phyloP scores from a whole-genome alignment of 2,888 invertebrate genomes.

The Harmothoe impar region DNA sequence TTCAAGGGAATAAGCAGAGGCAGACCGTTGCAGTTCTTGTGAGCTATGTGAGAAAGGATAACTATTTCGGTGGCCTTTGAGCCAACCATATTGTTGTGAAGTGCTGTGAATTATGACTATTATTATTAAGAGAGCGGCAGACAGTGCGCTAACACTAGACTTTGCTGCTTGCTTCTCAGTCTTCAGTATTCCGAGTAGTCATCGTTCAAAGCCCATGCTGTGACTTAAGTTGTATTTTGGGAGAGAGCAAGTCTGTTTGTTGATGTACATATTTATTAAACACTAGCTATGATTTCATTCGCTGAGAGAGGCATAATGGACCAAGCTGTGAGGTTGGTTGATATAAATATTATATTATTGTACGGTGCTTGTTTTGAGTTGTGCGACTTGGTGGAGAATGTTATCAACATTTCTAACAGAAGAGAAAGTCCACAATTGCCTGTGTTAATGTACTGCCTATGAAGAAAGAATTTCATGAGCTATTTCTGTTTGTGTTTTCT shows the following conservation, averaged over 20 bases:
- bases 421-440: neutral
- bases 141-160: neutral
- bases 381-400: constrained; percentile 28
- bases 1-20: neutral
- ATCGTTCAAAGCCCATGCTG: constrained; percentile 44
- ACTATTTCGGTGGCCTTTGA: constrained; percentile 18
- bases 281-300: neutral
- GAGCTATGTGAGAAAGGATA: neutral
- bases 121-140: neutral
- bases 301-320: neutral
- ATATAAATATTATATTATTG: neutral
- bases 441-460: neutral
- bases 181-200: constrained; percentile 38
- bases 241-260: neutral
- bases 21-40: neutral
- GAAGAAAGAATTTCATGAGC: neutral
- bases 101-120: neutral
- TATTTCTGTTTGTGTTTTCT: neutral
- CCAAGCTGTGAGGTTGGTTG: constrained; percentile 27
- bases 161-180: constrained; percentile 31
- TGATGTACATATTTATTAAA: constrained; percentile 41
- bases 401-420: neutral
- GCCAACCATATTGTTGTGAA: neutral
- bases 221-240: constrained; percentile 34
- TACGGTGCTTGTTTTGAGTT: constrained; percentile 47